These are phyloP conservation scores for Malurus elegans DNA, from an alignment of 2,113 vertebrate genomes.

Conservation along the genomic window DNA sequence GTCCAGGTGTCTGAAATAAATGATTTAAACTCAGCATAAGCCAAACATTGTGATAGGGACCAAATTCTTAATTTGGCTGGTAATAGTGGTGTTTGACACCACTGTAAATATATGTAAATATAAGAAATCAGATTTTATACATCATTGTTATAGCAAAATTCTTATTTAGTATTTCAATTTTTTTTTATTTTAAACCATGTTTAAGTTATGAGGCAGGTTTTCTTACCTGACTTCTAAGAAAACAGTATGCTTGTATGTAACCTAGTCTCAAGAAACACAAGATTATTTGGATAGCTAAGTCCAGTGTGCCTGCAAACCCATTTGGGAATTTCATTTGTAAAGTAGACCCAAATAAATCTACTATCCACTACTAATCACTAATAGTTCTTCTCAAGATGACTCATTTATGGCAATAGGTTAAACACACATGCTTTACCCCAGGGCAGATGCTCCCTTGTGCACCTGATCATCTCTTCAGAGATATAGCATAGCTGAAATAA, in stretches of 20 bases:
- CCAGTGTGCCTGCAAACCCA: neutral
- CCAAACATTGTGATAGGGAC: neutral
- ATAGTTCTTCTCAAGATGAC: neutral
- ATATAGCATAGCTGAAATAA: neutral
- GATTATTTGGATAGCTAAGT: neutral
- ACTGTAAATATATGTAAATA: neutral
- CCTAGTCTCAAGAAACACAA: neutral
- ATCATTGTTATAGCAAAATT: neutral
- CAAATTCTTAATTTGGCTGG: neutral
- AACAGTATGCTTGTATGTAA: neutral
- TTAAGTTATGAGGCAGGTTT: neutral
- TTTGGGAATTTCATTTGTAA: neutral
- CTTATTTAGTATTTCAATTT: neutral
- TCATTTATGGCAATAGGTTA: neutral
- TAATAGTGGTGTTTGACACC: neutral
- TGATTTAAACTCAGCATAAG: neutral
- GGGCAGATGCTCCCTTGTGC: neutral
- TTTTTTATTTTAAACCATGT: neutral
- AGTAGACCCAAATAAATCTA: neutral
- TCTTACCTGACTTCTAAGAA: neutral
- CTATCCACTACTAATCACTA: neutral
- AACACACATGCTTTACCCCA: neutral
- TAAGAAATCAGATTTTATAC: neutral
- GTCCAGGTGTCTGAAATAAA: constrained; percentile 4
- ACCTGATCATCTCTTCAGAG: neutral